These are phyloP conservation scores for Pristionchus pacificus DNA, from an alignment of 1,140 invertebrate genomes.

Conservation along the genomic window DNA sequence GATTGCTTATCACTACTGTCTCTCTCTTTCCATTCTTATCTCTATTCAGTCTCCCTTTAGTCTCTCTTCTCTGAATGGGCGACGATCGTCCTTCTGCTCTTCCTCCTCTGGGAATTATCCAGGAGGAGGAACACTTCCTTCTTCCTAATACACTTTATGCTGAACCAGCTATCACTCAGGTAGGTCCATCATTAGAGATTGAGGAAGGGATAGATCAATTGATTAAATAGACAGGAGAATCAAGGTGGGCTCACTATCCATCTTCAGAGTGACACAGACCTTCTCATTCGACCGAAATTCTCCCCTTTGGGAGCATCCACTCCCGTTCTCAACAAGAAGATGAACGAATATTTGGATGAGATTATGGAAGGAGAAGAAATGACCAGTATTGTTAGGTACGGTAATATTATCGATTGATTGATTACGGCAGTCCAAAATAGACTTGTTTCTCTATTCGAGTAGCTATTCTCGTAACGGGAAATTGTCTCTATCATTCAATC, in stretches of 20 bases:
- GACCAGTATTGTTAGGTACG: conserved; percentile 1
- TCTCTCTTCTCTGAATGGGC: conserved; percentile 11
- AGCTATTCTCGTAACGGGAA: not conserved
- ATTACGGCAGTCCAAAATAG: not conserved
- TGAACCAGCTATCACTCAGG: not conserved
- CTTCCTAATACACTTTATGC: not conserved
- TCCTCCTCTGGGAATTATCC: not conserved
- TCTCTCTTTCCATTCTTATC: too few species aligned
- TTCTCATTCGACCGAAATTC: not conserved
- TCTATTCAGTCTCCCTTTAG: too few species aligned
- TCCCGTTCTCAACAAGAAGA: not conserved
- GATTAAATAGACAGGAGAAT: not conserved
- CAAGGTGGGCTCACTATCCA: not conserved
- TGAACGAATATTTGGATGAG: not conserved
- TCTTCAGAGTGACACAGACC: conserved; percentile 15
- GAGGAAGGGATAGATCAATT: not conserved
- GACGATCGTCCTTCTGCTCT: not conserved
- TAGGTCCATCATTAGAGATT: conserved; percentile 4
- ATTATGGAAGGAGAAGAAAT: not conserved
- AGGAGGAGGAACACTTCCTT: not conserved
- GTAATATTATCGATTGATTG: conserved; percentile 6
- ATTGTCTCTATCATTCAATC: not conserved
- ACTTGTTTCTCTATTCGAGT: conserved; percentile 5
- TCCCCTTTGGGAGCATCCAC: conserved; percentile 4
- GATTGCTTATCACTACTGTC: too few species aligned